A percentile compares a stretch with the other conserved stretches of the same genome.
These are phyloP conservation scores for Furcifer pardalis DNA, from an alignment of 2,797 vertebrate genomes.

Conservation along the genomic window DNA sequence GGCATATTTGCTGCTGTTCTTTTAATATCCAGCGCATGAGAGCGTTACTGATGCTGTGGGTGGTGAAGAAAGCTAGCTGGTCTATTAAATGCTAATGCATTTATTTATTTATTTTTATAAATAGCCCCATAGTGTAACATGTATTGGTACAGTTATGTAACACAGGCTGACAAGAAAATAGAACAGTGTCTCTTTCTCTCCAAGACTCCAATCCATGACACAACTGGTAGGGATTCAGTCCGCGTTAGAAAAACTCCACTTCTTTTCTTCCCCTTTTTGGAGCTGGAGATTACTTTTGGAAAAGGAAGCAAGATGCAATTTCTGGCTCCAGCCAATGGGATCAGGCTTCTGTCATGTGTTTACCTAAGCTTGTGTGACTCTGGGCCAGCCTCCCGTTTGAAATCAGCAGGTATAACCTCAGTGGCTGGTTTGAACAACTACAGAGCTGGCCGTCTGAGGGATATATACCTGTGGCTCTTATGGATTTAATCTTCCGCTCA, in stretches of 20 bases:
- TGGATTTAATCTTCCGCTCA: slow-evolving; percentile 51
- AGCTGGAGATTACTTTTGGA: slow-evolving; percentile 58
- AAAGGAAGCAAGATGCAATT: slow-evolving; percentile 54
- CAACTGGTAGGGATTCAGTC: slow-evolving; percentile 52
- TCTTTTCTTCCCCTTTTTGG: slow-evolving; percentile 76
- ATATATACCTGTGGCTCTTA: slow-evolving; percentile 51
- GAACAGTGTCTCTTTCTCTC: slow-evolving; percentile 49
- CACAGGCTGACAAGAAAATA: slow-evolving; percentile 63
- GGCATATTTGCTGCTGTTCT: slow-evolving; percentile 16
- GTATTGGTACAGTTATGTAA: slow-evolving; percentile 69
- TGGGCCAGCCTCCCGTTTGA: slow-evolving; percentile 59
- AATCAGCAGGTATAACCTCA: slow-evolving; percentile 61
- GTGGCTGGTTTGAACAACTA: slow-evolving; percentile 77
- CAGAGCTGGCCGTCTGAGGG: slow-evolving; percentile 61
- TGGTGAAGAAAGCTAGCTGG: slow-evolving; percentile 58
- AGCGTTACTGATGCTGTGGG: slow-evolving; percentile 52
- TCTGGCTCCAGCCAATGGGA: slow-evolving; percentile 62
- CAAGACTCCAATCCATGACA: slow-evolving; percentile 49
- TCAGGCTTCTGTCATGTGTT: slow-evolving; percentile 57
- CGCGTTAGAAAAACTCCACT: slow-evolving; percentile 56
- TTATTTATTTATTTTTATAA: neutral
- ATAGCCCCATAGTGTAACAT: slow-evolving; percentile 30
- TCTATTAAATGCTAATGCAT: slow-evolving; percentile 57
- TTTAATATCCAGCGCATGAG: slow-evolving; percentile 43
- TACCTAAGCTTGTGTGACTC: slow-evolving; percentile 71